These are phyloP conservation scores for Drosophila recens DNA, from an alignment of 2,888 invertebrate genomes.

Conservation along the genomic window DNA sequence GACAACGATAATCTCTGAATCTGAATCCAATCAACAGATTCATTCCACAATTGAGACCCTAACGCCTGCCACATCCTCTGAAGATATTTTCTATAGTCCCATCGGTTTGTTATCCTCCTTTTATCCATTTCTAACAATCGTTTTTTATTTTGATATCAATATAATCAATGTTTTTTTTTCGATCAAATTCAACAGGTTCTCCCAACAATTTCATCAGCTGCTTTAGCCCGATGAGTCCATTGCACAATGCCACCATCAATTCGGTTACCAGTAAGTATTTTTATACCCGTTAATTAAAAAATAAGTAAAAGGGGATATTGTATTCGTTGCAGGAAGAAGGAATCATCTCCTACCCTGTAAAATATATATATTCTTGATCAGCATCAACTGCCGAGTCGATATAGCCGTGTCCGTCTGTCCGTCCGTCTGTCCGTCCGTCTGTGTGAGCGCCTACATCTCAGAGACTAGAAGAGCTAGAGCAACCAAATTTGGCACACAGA, in stretches of 20 bases:
- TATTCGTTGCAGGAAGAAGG: too few species aligned
- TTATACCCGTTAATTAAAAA: too few species aligned
- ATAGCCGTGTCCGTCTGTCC: too few species aligned
- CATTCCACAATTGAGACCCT: slow-evolving; percentile 61
- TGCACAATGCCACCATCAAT: slow-evolving; percentile 46
- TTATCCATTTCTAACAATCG: too few species aligned
- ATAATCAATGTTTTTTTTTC: not conserved
- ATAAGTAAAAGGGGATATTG: too few species aligned
- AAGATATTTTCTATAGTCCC: slow-evolving; percentile 84
- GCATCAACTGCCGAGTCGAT: too few species aligned
- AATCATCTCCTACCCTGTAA: too few species aligned
- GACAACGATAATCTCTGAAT: slow-evolving; percentile 2
- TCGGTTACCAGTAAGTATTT: slow-evolving; percentile 49
- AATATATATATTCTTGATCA: too few species aligned
- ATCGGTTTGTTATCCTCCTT: slow-evolving; percentile 80
- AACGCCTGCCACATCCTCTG: slow-evolving; percentile 82
- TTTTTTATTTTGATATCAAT: not conserved
- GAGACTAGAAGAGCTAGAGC: too few species aligned
- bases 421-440: too few species aligned
- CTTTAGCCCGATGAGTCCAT: slow-evolving; percentile 50
- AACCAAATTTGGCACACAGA: too few species aligned
- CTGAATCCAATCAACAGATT: slow-evolving; percentile 12
- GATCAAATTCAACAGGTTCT: slow-evolving; percentile 64
- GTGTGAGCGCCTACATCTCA: too few species aligned
- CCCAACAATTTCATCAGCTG: slow-evolving; percentile 68